Percentiles rank a stretch among this genome's conserved stretches.
These are phyloP conservation scores for Ophioderma brevispina DNA, from an alignment of 35 echinoderm and acorn worm genomes.

Conservation along the genomic window DNA sequence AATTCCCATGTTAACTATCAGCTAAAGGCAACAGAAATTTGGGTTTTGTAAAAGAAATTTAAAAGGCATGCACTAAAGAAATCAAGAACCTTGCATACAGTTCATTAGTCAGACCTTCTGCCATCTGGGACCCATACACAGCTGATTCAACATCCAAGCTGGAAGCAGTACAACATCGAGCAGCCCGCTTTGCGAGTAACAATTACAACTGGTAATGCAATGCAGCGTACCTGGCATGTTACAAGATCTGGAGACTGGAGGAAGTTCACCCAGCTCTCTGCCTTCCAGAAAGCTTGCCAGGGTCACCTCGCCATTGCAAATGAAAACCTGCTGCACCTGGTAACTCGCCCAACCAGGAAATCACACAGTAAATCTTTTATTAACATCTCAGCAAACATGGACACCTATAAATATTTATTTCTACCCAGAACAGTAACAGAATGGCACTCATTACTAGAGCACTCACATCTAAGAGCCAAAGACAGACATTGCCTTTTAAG, in stretches of 20 bases:
- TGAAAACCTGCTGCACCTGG: not conserved
- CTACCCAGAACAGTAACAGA: not conserved
- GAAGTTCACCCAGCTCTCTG: not conserved
- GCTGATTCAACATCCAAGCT: not conserved
- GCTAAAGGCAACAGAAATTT: conserved; percentile 4
- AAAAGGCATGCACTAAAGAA: not conserved
- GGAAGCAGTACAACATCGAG: conserved; percentile 25
- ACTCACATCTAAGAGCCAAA: too few species aligned
- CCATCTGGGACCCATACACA: conserved; percentile 21
- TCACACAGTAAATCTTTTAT: not conserved
- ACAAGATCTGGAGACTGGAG: not conserved
- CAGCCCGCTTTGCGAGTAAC: conserved; percentile 12
- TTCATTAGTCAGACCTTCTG: not conserved
- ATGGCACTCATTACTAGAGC: not conserved
- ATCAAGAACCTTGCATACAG: conserved; percentile 13
- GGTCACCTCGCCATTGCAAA: not conserved
- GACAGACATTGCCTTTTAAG: too few species aligned
- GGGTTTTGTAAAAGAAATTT: conserved; percentile 27
- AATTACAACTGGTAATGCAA: conserved; percentile 9
- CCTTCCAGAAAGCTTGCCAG: not conserved
- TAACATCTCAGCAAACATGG: not conserved
- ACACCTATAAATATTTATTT: conserved; percentile 4
- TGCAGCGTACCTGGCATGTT: conserved; percentile 1
- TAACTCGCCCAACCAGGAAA: not conserved
- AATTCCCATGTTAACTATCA: not conserved